Evolutionary conservation across 2,113 vertebrate species (phyloP), one percentile per base, ranked within the genome.

Genomic region (Australoheros scitulus): DNA sequence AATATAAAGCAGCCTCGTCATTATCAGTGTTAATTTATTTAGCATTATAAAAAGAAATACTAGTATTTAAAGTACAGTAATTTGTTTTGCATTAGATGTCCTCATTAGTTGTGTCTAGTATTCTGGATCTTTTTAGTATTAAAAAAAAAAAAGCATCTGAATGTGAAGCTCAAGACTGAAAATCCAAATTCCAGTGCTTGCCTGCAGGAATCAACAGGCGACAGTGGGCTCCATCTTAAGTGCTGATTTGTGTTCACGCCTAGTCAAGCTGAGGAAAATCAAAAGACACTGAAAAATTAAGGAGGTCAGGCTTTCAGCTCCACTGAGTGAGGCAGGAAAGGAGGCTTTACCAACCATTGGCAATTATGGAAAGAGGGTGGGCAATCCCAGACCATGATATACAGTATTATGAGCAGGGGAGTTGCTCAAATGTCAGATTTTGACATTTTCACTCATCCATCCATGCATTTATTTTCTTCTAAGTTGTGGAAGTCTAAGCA

Each of bases 231-330:
- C 43, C 29, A 3, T 82, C 60, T 77, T 88, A 74, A 91, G 86
- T 84, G 86, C 82, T 76, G 82, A 77, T 91, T 61, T 87, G 91
- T 91, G 88, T 82, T 90, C 80, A 80, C 80, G 70, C 65, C 79
- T 80, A 84, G 91, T 92, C 91, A 83, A 79, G 89, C 89, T 89
- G 88, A 93, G 90, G 74, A 80, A 88, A 89, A 91, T 91, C 88
- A 88, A 86, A 84, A 89, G 90, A 84, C 79, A 34, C 85, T 85
- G 89, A 89, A 88, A 92, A 87, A 94, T 90, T 92, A 91, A 93
- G 82, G 87, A 92, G 91, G 86, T 91, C 82, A 89, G 87, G 78
- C 82, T 91, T 90, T 91, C 78, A 88, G 86, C 81, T 79, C 65
- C 50, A 52, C 59, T 18, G 75, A 56, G 63, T 83, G 56, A 88